Evolutionary conservation across 2,113 vertebrate species (phyloP).

Genomic region (Megaceryle torquata): DNA sequence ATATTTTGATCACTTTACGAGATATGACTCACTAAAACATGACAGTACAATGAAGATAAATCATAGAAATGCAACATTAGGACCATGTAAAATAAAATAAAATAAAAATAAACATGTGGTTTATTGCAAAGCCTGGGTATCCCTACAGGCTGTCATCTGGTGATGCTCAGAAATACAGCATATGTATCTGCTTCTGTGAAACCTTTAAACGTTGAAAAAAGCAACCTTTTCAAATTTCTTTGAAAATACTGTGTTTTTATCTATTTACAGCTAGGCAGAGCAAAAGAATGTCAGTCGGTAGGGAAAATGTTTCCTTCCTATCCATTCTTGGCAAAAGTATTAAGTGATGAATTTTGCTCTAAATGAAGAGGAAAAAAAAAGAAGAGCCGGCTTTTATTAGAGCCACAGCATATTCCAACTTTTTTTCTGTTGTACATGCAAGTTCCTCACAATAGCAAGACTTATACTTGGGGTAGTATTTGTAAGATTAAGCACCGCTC

Average conservation of each 20-base stretch:
- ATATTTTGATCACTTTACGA: not conserved
- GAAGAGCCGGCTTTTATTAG: not conserved
- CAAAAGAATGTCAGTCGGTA: not conserved
- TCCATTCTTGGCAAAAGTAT: not conserved
- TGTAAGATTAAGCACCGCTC: not conserved
- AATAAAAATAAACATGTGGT: not conserved
- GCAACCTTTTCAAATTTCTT: not conserved
- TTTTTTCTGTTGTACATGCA: not conserved
- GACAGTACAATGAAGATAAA: not conserved
- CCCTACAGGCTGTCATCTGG: not conserved
- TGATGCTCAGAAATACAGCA: not conserved
- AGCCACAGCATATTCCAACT: not conserved
- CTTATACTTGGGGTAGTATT: not conserved
- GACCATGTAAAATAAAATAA: not conserved
- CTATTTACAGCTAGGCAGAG: not conserved
- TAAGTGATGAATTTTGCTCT: not conserved
- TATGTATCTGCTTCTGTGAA: not conserved
- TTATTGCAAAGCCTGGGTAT: not conserved
- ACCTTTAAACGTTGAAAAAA: not conserved
- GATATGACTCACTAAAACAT: not conserved
- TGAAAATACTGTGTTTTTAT: not conserved
- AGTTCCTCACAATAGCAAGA: not conserved
- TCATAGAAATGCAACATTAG: not conserved
- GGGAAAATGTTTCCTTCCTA: not conserved
- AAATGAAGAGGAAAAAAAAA: not conserved